phyloP scores from a whole-genome alignment of 2,888 invertebrate species.

The Patella depressa region DNA sequence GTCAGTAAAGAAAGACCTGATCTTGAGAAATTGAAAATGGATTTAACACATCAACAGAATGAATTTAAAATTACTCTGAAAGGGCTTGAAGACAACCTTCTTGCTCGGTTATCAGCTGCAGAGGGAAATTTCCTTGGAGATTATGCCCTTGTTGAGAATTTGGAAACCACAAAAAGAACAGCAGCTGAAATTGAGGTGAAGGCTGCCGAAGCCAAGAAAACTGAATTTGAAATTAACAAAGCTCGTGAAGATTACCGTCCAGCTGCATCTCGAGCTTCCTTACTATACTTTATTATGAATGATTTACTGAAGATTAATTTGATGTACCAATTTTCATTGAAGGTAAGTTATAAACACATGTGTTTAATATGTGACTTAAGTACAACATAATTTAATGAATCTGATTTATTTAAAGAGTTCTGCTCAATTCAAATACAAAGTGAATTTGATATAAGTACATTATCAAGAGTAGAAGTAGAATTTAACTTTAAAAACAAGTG shows the following conservation, averaged over 20 bases:
- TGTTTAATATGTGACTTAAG: neutral
- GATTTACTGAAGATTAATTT: conserved; percentile 96
- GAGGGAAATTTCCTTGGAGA: conserved; percentile 95
- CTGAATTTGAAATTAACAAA: conserved; percentile 91
- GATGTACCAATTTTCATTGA: conserved; percentile 96
- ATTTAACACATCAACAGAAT: conserved; percentile 95
- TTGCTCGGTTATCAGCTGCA: conserved; percentile 90
- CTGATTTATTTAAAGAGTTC: too few relatives aligned
- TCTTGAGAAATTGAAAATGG: conserved; percentile 93
- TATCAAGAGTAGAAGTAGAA: too few relatives aligned
- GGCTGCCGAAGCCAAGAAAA: conserved; percentile 92
- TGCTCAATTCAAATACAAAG: neutral
- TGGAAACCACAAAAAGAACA: conserved; percentile 95
- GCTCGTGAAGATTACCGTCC: conserved; percentile 93
- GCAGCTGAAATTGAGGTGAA: conserved; percentile 93
- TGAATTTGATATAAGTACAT: too few relatives aligned
- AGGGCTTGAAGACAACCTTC: conserved; percentile 88
- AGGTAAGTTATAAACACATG: conserved; percentile 75
- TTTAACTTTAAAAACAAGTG: neutral
- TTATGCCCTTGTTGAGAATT: conserved; percentile 93
- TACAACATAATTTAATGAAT: neutral
- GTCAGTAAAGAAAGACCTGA: conserved; percentile 97
- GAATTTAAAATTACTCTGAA: conserved; percentile 96
- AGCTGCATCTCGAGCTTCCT: conserved; percentile 92
- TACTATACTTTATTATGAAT: conserved; percentile 94